A percentile compares a stretch with the other conserved stretches of the same genome.
phyloP scores from a whole-genome alignment of 2,888 invertebrate genomes.

The Teinopalpus imperialis region DNA sequence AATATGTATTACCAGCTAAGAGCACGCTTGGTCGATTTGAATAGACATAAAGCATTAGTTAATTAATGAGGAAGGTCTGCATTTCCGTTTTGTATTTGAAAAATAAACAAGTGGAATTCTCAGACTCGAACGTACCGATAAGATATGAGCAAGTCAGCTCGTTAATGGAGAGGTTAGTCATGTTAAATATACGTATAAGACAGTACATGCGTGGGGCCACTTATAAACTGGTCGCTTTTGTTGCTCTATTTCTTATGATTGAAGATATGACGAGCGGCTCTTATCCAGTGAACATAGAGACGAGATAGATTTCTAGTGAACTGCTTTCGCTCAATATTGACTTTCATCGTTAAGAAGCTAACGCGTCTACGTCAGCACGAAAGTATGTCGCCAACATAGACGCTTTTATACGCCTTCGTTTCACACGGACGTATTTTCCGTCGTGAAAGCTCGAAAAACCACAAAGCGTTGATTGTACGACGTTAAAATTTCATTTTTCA shows the following conservation, averaged over 20 bases:
- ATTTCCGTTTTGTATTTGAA: not conserved
- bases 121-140: conserved; percentile 5
- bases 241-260: conserved; percentile 7
- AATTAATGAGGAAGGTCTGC: not conserved
- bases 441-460: conserved; percentile 35
- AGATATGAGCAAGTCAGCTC: conserved; percentile 1
- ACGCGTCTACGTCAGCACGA: conserved; percentile 34
- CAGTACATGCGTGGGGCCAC: not conserved
- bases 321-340: conserved; percentile 32
- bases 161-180: conserved; percentile 4
- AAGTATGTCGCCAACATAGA: conserved; percentile 39
- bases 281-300: conserved; percentile 8
- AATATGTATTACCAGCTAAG: not conserved
- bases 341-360: conserved; percentile 36
- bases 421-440: conserved; percentile 33
- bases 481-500: conserved; percentile 15
- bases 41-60: not conserved
- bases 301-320: conserved; percentile 31
- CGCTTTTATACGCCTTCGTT: conserved; percentile 35
- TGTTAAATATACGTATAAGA: not conserved
- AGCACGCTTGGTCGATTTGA: not conserved
- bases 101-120: conserved; percentile 13
- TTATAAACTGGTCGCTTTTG: not conserved
- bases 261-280: not conserved
- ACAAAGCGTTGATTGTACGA: conserved; percentile 26